These are phyloP conservation scores for Oophaga sylvatica DNA, from an alignment of 2,797 vertebrate species.

Conservation along the genomic window DNA sequence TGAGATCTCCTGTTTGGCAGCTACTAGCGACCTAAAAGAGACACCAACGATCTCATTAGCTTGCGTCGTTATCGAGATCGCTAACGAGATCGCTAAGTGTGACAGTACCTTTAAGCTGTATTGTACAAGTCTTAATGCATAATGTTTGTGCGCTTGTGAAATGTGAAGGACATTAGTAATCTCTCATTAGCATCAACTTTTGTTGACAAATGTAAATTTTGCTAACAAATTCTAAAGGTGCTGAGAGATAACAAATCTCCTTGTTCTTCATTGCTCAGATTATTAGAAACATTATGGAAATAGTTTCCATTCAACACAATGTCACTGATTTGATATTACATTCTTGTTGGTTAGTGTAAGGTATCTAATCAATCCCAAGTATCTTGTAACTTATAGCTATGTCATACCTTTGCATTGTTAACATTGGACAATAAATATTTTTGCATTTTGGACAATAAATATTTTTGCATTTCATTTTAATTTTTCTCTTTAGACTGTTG, in stretches of 20 bases:
- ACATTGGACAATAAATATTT: background rate
- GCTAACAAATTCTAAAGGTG: constrained; percentile 1
- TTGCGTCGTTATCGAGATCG: too few relatives aligned
- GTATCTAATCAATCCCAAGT: background rate
- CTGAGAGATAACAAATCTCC: background rate
- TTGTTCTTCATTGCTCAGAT: background rate
- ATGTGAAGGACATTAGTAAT: constrained; percentile 1
- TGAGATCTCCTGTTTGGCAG: too few relatives aligned
- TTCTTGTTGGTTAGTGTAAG: background rate
- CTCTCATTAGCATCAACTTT: background rate
- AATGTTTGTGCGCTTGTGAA: background rate
- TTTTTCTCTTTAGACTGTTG: background rate
- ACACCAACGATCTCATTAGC: too few relatives aligned
- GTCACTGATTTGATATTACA: background rate
- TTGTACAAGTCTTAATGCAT: background rate
- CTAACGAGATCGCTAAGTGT: too few relatives aligned
- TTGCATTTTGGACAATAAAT: background rate
- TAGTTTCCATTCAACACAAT: background rate
- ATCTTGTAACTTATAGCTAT: background rate
- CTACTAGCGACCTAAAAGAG: too few relatives aligned
- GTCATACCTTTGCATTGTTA: background rate
- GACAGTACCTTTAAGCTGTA: background rate
- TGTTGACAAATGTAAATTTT: constrained; percentile 1
- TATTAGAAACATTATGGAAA: constrained; percentile 5
- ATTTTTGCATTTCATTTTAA: background rate